Conservation (phyloP, 2,113 vertebrate genomes). For the Clarias batrachus region DNA sequence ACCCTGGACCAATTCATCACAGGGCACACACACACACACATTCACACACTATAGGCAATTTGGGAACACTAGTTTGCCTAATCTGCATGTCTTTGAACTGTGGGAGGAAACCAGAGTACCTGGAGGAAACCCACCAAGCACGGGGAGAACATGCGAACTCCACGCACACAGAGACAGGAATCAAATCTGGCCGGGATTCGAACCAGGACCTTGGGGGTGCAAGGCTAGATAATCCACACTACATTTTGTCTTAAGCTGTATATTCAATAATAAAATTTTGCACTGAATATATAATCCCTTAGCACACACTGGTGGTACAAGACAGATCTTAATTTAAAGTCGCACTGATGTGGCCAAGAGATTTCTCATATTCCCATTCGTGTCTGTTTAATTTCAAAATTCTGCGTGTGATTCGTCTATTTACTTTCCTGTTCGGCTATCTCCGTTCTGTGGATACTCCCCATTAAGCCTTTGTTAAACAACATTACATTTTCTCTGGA, state of each 20-base stretch:
- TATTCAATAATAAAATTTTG: neutral
- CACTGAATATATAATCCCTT: neutral
- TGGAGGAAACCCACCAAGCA: too few species aligned
- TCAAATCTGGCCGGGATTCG: too few species aligned
- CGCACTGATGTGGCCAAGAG: conserved; percentile 48
- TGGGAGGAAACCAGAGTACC: too few species aligned
- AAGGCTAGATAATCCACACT: neutral
- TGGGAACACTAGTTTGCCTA: too few species aligned
- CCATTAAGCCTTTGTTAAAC: conserved; percentile 67
- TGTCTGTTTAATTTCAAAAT: conserved; percentile 65
- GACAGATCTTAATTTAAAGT: neutral
- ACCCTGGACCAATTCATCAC: too few species aligned
- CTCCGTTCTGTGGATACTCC: conserved; percentile 60
- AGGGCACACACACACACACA: too few species aligned
- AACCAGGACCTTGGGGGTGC: too few species aligned
- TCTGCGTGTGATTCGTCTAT: conserved; percentile 67
- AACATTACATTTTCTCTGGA: conserved; percentile 64
- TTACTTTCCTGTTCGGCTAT: conserved; percentile 68
- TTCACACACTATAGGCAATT: too few species aligned
- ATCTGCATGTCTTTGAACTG: too few species aligned
- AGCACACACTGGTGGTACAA: conserved; percentile 4
- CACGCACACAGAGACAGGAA: too few species aligned
- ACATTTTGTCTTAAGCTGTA: neutral
- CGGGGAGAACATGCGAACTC: too few species aligned
- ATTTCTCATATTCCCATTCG: conserved; percentile 47